Conservation (phyloP, 2,113 vertebrate genomes). For the Probosciger aterrimus region DNA sequence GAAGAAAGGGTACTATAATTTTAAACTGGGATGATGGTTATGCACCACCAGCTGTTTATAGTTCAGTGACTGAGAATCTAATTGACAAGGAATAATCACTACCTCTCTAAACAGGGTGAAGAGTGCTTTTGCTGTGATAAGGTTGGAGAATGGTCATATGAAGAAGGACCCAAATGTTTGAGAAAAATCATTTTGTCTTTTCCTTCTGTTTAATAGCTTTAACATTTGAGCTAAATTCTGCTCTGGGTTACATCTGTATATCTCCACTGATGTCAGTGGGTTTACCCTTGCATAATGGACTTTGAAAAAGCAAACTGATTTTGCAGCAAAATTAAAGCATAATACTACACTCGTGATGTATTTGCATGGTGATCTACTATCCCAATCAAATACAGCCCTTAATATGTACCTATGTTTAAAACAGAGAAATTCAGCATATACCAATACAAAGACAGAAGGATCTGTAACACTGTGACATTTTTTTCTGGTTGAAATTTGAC, state of each 20-base stretch:
- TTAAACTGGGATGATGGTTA: constrained; percentile 7
- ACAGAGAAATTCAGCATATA: neutral
- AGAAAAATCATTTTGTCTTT: neutral
- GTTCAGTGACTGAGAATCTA: constrained; percentile 10
- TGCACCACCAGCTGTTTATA: constrained; percentile 39
- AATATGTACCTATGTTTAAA: neutral
- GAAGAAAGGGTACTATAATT: constrained; percentile 13
- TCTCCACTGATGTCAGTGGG: neutral
- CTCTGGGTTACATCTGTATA: neutral
- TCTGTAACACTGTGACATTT: neutral
- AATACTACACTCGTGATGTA: neutral
- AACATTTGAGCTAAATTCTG: neutral
- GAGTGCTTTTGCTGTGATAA: neutral
- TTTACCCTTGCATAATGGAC: neutral
- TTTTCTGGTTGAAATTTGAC: neutral
- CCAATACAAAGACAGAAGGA: neutral
- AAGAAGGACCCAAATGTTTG: neutral
- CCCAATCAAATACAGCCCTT: neutral
- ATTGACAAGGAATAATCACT: constrained; percentile 36
- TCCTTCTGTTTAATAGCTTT: neutral
- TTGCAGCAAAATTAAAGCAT: neutral
- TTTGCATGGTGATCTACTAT: neutral
- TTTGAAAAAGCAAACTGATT: neutral
- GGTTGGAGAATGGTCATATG: neutral
- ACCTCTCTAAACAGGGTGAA: neutral